phyloP scores from a whole-genome alignment of 2,888 invertebrate species.

The Mamestra brassicae region DNA sequence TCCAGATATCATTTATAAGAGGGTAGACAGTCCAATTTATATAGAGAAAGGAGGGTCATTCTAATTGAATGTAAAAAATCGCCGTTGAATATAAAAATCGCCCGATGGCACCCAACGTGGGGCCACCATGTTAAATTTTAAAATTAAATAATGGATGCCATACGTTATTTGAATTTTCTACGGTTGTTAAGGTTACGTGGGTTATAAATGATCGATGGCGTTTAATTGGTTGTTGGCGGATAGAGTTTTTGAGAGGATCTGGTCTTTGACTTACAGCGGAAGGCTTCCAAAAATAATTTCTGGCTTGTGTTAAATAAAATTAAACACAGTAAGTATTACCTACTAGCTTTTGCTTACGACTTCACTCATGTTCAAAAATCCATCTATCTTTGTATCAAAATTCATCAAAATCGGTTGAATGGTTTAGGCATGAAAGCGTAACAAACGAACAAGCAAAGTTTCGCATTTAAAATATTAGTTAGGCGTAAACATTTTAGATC shows the following conservation, averaged over 20 bases:
- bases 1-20: conserved; percentile 86
- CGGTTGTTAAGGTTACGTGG: conserved; percentile 39
- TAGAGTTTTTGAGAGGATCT: neutral
- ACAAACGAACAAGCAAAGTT: too few relatives aligned
- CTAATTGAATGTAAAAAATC: conserved; percentile 90
- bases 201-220: conserved; percentile 32
- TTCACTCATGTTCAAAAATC: too few relatives aligned
- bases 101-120: conserved; percentile 78
- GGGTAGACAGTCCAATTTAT: conserved; percentile 88
- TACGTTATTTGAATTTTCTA: conserved; percentile 64
- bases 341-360: too few relatives aligned
- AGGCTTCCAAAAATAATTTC: neutral
- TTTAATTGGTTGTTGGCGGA: conserved; percentile 10
- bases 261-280: neutral
- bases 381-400: too few relatives aligned
- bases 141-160: conserved; percentile 83
- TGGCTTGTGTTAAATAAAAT: neutral
- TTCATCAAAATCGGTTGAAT: too few relatives aligned
- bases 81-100: conserved; percentile 88
- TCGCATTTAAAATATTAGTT: neutral
- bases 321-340: too few relatives aligned
- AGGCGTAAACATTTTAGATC: neutral
- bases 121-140: conserved; percentile 82
- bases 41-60: conserved; percentile 83
- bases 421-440: too few relatives aligned